These are phyloP conservation scores for Eulacestoma nigropectus DNA, from an alignment of 2,113 vertebrate species.

Conservation along the genomic window DNA sequence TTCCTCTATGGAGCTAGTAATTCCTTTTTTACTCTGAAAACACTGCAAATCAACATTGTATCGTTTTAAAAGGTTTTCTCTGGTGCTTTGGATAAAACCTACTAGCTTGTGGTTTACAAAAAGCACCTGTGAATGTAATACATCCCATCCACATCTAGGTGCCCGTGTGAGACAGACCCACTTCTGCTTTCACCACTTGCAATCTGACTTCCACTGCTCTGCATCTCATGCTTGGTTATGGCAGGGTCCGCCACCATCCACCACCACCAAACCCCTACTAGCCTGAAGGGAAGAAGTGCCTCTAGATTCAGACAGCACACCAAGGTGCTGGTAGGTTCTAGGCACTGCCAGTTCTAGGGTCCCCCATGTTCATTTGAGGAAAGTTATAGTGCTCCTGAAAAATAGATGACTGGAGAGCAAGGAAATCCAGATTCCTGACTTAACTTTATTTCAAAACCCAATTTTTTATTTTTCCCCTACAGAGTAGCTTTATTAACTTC, in stretches of 20 bases:
- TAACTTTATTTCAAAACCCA: not conserved
- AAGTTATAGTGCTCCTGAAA: not conserved
- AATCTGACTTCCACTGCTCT: not conserved
- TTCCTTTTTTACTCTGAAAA: not conserved
- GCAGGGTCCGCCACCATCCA: not conserved
- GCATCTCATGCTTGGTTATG: not conserved
- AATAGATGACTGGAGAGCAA: not conserved
- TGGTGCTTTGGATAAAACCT: not conserved
- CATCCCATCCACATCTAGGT: not conserved
- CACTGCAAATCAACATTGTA: not conserved
- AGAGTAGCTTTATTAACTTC: not conserved
- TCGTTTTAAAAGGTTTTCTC: not conserved
- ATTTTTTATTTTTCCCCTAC: not conserved
- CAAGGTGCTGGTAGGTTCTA: not conserved
- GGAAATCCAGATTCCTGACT: not conserved
- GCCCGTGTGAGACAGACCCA: not conserved
- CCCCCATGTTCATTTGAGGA: accelerated
- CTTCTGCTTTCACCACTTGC: not conserved
- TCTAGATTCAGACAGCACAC: not conserved
- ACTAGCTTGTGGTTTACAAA: not conserved
- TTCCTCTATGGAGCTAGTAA: not conserved
- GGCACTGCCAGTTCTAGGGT: not conserved
- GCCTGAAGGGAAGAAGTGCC: not conserved
- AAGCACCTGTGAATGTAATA: not conserved
- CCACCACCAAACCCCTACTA: not conserved